Evolutionary conservation across 2,113 vertebrate species (phyloP).

Genomic region (Isurus oxyrinchus): DNA sequence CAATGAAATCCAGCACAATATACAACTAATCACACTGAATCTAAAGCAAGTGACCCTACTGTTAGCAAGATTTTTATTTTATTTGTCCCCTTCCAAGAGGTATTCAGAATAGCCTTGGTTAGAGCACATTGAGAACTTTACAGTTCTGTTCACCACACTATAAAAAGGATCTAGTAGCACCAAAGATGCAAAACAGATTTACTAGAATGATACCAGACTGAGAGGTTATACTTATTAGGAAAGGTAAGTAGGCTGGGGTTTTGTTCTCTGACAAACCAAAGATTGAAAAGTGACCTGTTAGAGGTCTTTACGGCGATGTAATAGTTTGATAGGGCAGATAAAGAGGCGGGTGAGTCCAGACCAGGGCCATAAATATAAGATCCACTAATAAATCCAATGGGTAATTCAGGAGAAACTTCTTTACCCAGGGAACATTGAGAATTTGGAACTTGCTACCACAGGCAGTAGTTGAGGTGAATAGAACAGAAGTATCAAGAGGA

Average conservation of each 20-base stretch:
- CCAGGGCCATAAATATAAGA: background rate
- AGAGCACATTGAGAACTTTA: background rate
- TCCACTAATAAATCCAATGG: background rate
- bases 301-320: background rate
- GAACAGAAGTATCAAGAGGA: background rate
- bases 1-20: background rate
- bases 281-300: background rate
- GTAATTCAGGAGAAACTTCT: background rate
- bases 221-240: background rate
- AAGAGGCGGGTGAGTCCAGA: background rate
- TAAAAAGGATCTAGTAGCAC: background rate
- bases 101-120: background rate
- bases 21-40: background rate
- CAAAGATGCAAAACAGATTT: background rate
- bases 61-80: background rate
- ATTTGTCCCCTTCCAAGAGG: background rate
- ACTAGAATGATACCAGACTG: background rate
- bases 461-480: background rate
- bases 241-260: background rate
- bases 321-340: background rate
- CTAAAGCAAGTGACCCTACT: background rate
- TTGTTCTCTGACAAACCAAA: background rate
- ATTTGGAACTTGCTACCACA: background rate
- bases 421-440: background rate
- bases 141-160: background rate